phyloP scores from a whole-genome alignment of 1,140 invertebrate species.

The Aricia agestis region DNA sequence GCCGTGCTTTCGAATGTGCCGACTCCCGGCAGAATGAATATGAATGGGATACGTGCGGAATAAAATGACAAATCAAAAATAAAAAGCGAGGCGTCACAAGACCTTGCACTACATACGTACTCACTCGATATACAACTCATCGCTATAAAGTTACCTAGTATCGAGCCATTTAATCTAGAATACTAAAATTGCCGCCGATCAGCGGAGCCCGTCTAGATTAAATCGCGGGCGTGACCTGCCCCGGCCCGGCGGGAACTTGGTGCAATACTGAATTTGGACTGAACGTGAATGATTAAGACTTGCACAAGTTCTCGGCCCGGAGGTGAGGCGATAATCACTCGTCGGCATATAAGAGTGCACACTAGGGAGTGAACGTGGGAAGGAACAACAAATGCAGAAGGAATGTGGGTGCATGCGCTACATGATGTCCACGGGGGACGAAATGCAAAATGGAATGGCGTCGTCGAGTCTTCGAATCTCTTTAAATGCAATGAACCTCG shows the following conservation, averaged over 20 bases:
- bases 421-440: conserved; percentile 19
- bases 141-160: conserved; percentile 27
- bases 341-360: conserved; percentile 18
- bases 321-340: conserved; percentile 14
- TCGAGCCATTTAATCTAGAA: conserved; percentile 46
- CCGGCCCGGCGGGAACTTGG: conserved; percentile 11
- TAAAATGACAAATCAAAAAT: conserved; percentile 72
- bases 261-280: conserved; percentile 9
- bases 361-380: conserved; percentile 40
- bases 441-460: conserved; percentile 44
- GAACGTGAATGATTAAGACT: conserved; percentile 14
- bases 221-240: conserved; percentile 28
- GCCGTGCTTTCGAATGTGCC: conserved; percentile 56
- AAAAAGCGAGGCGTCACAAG: conserved; percentile 70
- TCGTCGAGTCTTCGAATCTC: conserved; percentile 2
- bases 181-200: conserved; percentile 1
- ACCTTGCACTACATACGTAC: conserved; percentile 66
- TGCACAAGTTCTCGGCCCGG: conserved; percentile 14
- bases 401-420: conserved; percentile 45
- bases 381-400: conserved; percentile 47
- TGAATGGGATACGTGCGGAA: conserved; percentile 77
- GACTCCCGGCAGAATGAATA: conserved; percentile 74
- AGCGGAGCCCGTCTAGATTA: conserved; percentile 37
- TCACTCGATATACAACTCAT: conserved; percentile 41
- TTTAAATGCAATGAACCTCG: conserved; percentile 21